These are phyloP conservation scores for Troides aeacus DNA, from an alignment of 2,888 invertebrate species.

Conservation along the genomic window DNA sequence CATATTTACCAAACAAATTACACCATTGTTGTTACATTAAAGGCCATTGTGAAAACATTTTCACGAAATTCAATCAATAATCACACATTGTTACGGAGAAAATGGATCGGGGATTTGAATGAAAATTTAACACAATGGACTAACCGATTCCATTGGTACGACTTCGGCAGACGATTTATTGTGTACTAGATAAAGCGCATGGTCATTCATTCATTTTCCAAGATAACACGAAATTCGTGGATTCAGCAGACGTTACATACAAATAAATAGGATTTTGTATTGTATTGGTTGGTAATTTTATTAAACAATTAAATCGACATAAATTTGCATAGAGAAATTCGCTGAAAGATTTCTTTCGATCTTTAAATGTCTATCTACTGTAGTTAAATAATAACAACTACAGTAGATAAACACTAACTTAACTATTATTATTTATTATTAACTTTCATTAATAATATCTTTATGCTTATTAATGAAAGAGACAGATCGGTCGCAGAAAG, in stretches of 20 bases:
- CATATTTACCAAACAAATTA: too few species aligned
- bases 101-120: constrained; percentile 29
- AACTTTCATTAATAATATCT: too few species aligned
- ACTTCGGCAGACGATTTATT: constrained; percentile 26
- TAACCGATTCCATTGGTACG: constrained; percentile 27
- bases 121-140: constrained; percentile 30
- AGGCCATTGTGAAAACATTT: constrained; percentile 18
- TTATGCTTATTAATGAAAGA: too few species aligned
- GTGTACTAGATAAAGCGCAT: constrained; percentile 29
- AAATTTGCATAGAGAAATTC: background rate
- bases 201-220: constrained; percentile 29
- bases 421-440: too few species aligned
- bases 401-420: too few species aligned
- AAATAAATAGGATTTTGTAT: background rate
- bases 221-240: constrained; percentile 23
- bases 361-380: too few species aligned
- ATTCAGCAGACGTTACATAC: constrained; percentile 4
- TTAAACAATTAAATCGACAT: background rate
- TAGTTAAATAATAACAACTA: too few species aligned
- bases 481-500: too few species aligned
- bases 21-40: too few species aligned
- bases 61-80: constrained; percentile 28
- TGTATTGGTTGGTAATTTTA: background rate
- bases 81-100: constrained; percentile 26
- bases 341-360: background rate